Evolutionary conservation across 1,140 invertebrate species (phyloP).

Genomic region (Limonius californicus): DNA sequence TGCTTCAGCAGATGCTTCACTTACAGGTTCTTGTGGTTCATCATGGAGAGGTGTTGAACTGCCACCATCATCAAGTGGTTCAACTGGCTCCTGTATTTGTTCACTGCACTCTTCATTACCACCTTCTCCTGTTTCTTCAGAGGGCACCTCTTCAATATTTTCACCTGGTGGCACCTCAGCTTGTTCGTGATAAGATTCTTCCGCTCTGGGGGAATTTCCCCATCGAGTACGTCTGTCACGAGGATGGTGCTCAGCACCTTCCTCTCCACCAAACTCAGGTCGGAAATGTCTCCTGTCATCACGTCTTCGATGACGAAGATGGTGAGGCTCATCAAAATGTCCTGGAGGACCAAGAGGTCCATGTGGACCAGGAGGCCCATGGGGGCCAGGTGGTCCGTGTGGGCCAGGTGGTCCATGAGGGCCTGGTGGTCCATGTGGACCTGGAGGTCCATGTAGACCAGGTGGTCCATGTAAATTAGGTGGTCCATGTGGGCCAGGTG

Average conservation of each 20-base stretch:
- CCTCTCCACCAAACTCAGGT: slow-evolving; percentile 18
- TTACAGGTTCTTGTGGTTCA: background rate
- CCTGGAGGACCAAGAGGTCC: slow-evolving; percentile 11
- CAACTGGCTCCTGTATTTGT: slow-evolving; percentile 2
- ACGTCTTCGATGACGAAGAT: slow-evolving; percentile 21
- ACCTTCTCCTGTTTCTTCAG: background rate
- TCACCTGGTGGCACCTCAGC: background rate
- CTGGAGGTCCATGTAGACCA: slow-evolving; percentile 12
- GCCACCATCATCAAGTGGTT: slow-evolving; percentile 3
- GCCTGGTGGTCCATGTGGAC: background rate
- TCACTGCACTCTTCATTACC: slow-evolving; percentile 19
- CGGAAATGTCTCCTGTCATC: slow-evolving; percentile 29
- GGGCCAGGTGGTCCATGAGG: slow-evolving; percentile 27
- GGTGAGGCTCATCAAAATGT: slow-evolving; percentile 22
- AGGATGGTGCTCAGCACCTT: background rate
- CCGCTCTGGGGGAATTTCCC: background rate
- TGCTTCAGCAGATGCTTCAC: background rate
- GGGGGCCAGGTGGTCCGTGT: slow-evolving; percentile 30
- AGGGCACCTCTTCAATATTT: background rate
- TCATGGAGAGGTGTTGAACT: slow-evolving; percentile 6
- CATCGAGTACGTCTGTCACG: background rate
- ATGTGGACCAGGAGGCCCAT: slow-evolving; percentile 5
- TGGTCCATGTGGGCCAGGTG: slow-evolving; percentile 28
- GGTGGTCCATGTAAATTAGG: slow-evolving; percentile 33
- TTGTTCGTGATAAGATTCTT: background rate